Conservation (phyloP, 2,888 invertebrate genomes). For the Lasius platythorax region DNA sequence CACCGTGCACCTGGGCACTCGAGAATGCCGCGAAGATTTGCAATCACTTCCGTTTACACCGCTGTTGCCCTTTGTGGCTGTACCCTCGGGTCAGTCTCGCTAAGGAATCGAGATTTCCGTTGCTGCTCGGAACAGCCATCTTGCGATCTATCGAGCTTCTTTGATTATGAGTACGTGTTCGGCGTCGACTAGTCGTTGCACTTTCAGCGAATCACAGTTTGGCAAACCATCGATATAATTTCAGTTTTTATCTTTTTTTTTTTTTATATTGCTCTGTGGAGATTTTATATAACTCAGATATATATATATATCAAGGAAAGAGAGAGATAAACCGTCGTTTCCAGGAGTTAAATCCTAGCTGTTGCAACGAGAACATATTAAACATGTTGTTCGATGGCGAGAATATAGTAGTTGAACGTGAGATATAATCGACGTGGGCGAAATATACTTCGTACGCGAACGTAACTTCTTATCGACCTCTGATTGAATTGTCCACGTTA, state of each 20-base stretch:
- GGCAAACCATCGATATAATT: background rate
- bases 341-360: background rate
- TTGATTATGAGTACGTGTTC: background rate
- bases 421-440: slow-evolving; percentile 44
- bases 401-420: slow-evolving; percentile 18
- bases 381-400: slow-evolving; percentile 7
- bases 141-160: slow-evolving; percentile 54
- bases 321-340: background rate
- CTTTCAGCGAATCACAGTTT: background rate
- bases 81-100: slow-evolving; percentile 64
- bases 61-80: slow-evolving; percentile 73
- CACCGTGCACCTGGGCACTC: slow-evolving; percentile 82
- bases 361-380: background rate
- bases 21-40: slow-evolving; percentile 80
- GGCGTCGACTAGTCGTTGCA: background rate
- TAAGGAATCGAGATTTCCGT: slow-evolving; percentile 79
- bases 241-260: background rate
- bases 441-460: slow-evolving; percentile 10
- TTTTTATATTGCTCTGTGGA: background rate
- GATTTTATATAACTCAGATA: background rate
- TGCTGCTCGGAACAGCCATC: slow-evolving; percentile 67
- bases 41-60: slow-evolving; percentile 78
- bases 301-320: no score
- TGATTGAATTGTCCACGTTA: slow-evolving; percentile 67
- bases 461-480: slow-evolving; percentile 53